Evolutionary conservation across 2,113 vertebrate species (phyloP).

Genomic region (Parotia lawesii): DNA sequence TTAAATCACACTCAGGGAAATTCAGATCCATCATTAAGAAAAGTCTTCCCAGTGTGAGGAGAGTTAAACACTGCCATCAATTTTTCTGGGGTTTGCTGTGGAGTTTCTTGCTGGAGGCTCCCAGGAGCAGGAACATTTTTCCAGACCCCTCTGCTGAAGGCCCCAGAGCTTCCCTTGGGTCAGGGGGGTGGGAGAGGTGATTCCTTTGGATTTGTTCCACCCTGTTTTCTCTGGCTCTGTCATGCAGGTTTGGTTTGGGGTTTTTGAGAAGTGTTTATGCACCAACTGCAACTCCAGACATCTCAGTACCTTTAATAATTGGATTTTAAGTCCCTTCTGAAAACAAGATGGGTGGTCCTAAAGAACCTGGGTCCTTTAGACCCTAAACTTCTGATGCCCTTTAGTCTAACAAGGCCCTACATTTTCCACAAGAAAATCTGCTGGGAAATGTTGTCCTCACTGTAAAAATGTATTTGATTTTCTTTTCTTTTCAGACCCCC

Average conservation of each 20-base stretch:
- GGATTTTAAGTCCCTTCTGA: background rate
- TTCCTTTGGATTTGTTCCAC: background rate
- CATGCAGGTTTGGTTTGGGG: accelerated
- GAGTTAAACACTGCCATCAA: background rate
- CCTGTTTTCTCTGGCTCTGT: background rate
- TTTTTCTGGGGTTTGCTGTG: background rate
- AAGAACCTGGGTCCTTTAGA: background rate
- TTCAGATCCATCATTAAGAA: constrained; percentile 8
- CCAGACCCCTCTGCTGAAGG: background rate
- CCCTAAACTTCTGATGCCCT: background rate
- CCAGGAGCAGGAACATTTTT: background rate
- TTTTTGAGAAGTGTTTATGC: background rate
- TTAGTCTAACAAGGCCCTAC: background rate
- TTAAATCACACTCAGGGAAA: constrained; percentile 15
- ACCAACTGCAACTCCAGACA: background rate
- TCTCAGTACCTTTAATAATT: background rate
- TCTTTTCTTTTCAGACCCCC: background rate
- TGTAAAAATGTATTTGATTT: background rate
- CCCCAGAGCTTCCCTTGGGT: background rate
- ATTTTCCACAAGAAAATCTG: background rate
- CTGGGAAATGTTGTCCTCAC: background rate
- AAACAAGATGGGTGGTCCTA: background rate
- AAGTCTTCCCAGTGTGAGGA: background rate
- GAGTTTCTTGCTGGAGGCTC: background rate
- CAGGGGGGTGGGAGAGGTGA: background rate